These are phyloP conservation scores for Parazoanthus atlanticus DNA, from an alignment of 92 coral and sea anemone genomes.

Conservation along the genomic window DNA sequence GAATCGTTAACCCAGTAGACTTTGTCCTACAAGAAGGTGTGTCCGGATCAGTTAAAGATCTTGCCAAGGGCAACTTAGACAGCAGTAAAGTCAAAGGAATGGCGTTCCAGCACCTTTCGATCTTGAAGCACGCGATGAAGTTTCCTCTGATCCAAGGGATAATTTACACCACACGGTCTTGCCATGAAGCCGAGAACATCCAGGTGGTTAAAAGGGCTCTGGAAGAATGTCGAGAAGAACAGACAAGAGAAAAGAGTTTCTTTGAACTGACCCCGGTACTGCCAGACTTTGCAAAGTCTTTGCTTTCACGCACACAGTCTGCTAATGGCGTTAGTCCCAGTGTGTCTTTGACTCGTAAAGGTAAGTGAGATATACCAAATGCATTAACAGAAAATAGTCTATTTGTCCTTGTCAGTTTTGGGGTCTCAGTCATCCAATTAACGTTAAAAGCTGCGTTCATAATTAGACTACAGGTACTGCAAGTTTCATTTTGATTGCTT, in stretches of 20 bases:
- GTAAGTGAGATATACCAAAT: constrained; percentile 3
- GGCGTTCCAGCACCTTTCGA: constrained; percentile 85
- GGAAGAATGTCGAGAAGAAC: constrained; percentile 76
- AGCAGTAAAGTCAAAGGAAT: constrained; percentile 74
- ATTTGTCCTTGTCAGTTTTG: too few relatives aligned
- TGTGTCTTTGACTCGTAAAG: constrained; percentile 53
- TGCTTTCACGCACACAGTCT: constrained; percentile 53
- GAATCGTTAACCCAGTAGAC: constrained; percentile 93
- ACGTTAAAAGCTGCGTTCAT: too few relatives aligned
- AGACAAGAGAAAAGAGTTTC: constrained; percentile 56
- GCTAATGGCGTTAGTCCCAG: constrained; percentile 52
- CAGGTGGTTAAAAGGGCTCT: constrained; percentile 86
- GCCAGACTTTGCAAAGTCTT: constrained; percentile 76
- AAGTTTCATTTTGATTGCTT: too few relatives aligned
- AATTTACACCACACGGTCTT: constrained; percentile 85
- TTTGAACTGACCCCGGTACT: constrained; percentile 74
- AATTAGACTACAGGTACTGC: too few relatives aligned
- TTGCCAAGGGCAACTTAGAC: constrained; percentile 79
- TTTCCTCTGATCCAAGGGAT: constrained; percentile 85
- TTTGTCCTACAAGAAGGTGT: constrained; percentile 96
- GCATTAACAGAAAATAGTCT: too few relatives aligned
- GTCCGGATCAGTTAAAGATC: constrained; percentile 78
- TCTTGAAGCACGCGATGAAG: constrained; percentile 90
- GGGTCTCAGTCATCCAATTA: too few relatives aligned
- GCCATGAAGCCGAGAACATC: constrained; percentile 75